A percentile compares a stretch with the other conserved stretches of the same genome.
phyloP scores from a whole-genome alignment of 2,888 invertebrate species.

The Gerosis bhagava region DNA sequence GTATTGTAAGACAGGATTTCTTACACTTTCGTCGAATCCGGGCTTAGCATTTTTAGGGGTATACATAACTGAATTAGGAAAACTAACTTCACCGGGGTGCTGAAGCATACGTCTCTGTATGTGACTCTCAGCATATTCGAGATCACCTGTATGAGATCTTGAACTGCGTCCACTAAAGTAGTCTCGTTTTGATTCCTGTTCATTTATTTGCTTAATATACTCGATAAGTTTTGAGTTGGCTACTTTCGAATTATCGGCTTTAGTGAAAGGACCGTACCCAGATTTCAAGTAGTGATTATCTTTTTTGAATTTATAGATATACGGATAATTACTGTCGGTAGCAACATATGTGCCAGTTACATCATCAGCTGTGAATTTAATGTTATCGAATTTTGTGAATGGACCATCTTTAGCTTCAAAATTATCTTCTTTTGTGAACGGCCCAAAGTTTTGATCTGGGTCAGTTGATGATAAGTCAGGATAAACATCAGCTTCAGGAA shows the following conservation, averaged over 20 bases:
- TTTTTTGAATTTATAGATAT: conserved; percentile 68
- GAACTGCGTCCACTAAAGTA: conserved; percentile 81
- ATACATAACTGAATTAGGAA: conserved; percentile 86
- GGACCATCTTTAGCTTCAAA: conserved; percentile 81
- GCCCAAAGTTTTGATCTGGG: conserved; percentile 73
- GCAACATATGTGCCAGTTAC: conserved; percentile 42
- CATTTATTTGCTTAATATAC: conserved; percentile 86
- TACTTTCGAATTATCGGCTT: conserved; percentile 83
- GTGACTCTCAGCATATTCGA: conserved; percentile 77
- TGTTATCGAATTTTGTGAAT: conserved; percentile 83
- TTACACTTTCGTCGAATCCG: conserved; percentile 86
- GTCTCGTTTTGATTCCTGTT: conserved; percentile 83
- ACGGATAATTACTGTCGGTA: conserved; percentile 46
- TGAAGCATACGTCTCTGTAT: conserved; percentile 89
- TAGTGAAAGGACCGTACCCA: conserved; percentile 84
- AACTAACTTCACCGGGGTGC: conserved; percentile 84
- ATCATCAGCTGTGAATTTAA: conserved; percentile 64
- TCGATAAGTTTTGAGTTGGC: conserved; percentile 83
- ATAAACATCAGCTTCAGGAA: conserved; percentile 81
- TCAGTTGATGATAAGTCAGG: conserved; percentile 57
- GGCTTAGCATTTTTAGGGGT: conserved; percentile 83
- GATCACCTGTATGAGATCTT: conserved; percentile 69
- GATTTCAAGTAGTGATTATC: conserved; percentile 67
- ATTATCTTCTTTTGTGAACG: conserved; percentile 84
- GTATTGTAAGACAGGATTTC: conserved; percentile 90